A percentile compares a stretch with the other conserved stretches of the same genome.
phyloP scores from a whole-genome alignment of 2,888 invertebrate genomes.

The Netelia fuscicornis region DNA sequence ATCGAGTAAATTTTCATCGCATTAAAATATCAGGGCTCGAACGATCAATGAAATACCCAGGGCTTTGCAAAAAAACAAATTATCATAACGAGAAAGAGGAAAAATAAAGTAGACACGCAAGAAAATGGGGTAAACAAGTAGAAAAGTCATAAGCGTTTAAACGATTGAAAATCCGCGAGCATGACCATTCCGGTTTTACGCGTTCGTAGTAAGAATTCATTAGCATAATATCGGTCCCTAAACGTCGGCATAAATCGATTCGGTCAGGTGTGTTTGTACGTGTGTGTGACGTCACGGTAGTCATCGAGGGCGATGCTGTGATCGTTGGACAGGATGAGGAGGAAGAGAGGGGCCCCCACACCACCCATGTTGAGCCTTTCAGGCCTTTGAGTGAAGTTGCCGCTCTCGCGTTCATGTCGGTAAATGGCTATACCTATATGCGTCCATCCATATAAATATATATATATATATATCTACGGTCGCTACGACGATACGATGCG shows the following conservation, averaged over 20 bases:
- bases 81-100: background rate
- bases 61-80: background rate
- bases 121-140: background rate
- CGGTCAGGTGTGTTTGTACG: background rate
- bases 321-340: background rate
- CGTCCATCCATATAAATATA: background rate
- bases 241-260: conserved; percentile 61
- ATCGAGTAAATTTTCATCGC: background rate
- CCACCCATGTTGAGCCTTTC: conserved; percentile 42
- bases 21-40: background rate
- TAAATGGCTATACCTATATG: conserved; percentile 2
- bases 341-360: conserved; percentile 19
- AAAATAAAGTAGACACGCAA: background rate
- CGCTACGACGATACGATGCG: conserved; percentile 38
- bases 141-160: conserved; percentile 1
- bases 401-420: conserved; percentile 26
- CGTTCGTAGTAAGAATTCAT: conserved; percentile 47
- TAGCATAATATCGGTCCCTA: conserved; percentile 61
- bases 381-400: conserved; percentile 56
- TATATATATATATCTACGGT: background rate
- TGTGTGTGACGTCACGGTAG: conserved; percentile 50
- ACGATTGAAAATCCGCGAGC: background rate
- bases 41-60: background rate
- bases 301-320: conserved; percentile 33
- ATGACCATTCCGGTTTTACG: conserved; percentile 47